Base-by-base conservation (phyloP, 2,888 invertebrate genomes). In the Apodemia zela region DNA sequence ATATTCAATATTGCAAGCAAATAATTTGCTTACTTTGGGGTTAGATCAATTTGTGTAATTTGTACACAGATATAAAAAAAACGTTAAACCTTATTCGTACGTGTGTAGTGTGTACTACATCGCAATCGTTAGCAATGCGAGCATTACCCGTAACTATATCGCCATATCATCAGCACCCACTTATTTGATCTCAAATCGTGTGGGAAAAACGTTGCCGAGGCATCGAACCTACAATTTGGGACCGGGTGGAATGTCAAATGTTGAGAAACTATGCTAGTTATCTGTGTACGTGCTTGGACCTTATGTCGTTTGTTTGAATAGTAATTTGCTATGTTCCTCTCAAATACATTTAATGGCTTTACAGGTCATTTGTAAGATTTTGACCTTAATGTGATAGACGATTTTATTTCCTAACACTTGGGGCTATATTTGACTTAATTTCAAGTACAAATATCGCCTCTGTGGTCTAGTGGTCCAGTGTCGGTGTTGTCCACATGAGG, bases 151-250 rank as follows among this genome's bases (percentile, higher is more conserved):
- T 81, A 85, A 76, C 84, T 80, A 83, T 86, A 86, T 84, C 77
- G 83, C 82, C 82, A 82, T 87, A 89, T 84, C 85, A 86, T 85
- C 84, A 80, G 83, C 87, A 87, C 84, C 89, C 80, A 83, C 84
- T 86, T 86, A 90, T 90, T 89, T 90, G 83, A 84, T 85, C 83
- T 85, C 87, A 79, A 79, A 83, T 87, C 85, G 90, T 89, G 90
- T 90, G 90, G 89, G 88, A 89, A 89, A 88, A 89, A 87, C 87
- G 77, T 82, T 80, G 76, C 77, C 75, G 73, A 77, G 77, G 70
- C 77, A 81, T 77, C 81, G 78, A 86, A 82, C 85, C 81, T 71
- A 76, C 82, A 88, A 89, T 90, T 88, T 87, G 77, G 74, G 73
- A n/a, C 62, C 18, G n/a, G 54, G 29, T n/a, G 83, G 85, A 85